These are phyloP conservation scores for Coranthus polyacanthus DNA, from an alignment of 2,797 vertebrate genomes.

Conservation along the genomic window DNA sequence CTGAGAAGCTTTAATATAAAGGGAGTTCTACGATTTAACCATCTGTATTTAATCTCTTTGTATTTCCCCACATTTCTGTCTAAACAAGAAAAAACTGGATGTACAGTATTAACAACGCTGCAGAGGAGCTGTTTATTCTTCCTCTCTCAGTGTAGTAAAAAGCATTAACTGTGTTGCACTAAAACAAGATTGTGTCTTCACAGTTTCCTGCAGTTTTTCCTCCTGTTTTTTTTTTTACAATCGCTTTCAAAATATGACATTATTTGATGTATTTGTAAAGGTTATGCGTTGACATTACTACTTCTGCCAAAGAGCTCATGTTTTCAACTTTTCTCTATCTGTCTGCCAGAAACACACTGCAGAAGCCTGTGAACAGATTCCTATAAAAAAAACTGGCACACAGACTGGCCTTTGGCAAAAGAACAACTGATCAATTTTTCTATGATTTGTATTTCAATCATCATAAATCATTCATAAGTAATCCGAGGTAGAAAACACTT, in stretches of 20 bases:
- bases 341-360: slow-evolving; percentile 1
- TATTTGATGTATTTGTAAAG: neutral
- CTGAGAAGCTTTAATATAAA: no score
- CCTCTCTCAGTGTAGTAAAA: neutral
- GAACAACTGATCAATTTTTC: slow-evolving; percentile 5
- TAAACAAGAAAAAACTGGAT: neutral
- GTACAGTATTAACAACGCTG: no score
- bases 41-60: slow-evolving; percentile 9
- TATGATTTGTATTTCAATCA: slow-evolving; percentile 4
- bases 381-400: slow-evolving; percentile 1
- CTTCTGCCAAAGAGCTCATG: neutral
- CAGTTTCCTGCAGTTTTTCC: no score
- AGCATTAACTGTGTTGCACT: neutral
- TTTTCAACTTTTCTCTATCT: neutral
- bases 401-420: neutral
- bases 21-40: neutral
- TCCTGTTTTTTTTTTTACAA: no score
- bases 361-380: slow-evolving; percentile 2
- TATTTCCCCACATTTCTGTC: slow-evolving; percentile 13
- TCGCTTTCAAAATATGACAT: neutral
- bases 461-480: slow-evolving; percentile 6
- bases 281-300: neutral
- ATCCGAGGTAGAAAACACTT: slow-evolving; percentile 5
- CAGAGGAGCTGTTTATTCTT: no score
- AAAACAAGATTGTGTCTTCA: neutral